Evolutionary conservation across 2,888 invertebrate genomes (phyloP), one percentile per base, ranked within the genome.

Genomic region (Agonopterix subpropinquella): DNA sequence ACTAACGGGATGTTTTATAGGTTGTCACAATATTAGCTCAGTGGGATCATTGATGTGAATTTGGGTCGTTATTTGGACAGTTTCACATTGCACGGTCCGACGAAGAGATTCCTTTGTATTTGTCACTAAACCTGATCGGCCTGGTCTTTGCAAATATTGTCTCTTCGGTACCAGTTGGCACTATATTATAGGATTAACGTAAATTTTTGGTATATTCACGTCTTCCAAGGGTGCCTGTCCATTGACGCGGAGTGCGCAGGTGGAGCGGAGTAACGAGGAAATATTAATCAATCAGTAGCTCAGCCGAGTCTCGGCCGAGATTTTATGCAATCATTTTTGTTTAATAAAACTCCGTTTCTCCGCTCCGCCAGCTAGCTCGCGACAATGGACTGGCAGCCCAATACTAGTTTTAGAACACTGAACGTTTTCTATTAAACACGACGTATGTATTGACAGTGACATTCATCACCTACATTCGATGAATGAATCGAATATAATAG

Each of bases 1-100:
- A 73, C 48, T 79, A 80, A 80, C 80, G 80, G 80, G 59, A 65
- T 56, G 53, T 44, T 67, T 70, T 67, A 74, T 73, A 59, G 67
- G 63, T 62, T 58, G 61, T 58, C 44, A 47, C 65, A 57, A 50
- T 68, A 58, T 65, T 57, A 59, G 62, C 62, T 64, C 55, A 61
- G 54, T 61, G 56, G 63, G 68, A 55, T 62, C 60, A 45, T 52
- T 44, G 48, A 55, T 53, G 53, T 56, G 55, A 57, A 60, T 72
- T 70, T 62, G 62, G 67, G 62, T 62, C 66, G 65, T 70, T 68
- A 69, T 74, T 73, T 68, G 68, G 69, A 57, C 58, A 65, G 65
- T 73, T 77, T 77, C 73, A 53, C 57, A 53, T 49, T 55, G 54
- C 48, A 46, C 53, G 55, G 49, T 49, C 44, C 37, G 47, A 52